These are phyloP conservation scores for Lithodes maja DNA, from an alignment of 2,888 invertebrate species.

Conservation along the genomic window DNA sequence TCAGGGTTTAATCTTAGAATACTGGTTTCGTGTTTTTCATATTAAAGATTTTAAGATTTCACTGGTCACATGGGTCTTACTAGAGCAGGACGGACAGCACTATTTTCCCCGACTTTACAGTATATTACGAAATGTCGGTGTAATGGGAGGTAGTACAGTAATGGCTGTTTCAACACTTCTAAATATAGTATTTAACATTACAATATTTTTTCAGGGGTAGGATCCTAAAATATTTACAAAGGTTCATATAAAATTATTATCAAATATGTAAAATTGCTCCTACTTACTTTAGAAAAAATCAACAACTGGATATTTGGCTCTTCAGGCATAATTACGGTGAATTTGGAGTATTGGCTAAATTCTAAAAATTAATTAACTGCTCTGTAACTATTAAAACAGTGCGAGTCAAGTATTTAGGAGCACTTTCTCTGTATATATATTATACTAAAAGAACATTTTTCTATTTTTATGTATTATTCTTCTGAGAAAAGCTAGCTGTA, in stretches of 20 bases:
- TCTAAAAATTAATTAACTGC: not conserved
- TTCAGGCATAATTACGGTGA: not conserved
- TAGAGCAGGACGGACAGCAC: too few relatives aligned
- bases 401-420: not conserved
- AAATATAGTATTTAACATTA: not conserved
- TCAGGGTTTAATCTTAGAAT: too few relatives aligned
- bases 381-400: too few relatives aligned
- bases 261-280: conserved; percentile 22
- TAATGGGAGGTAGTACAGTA: not conserved
- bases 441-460: conserved; percentile 59
- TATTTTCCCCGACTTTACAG: not conserved
- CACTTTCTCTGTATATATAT: conserved; percentile 44
- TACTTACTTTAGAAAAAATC: not conserved
- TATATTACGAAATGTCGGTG: not conserved
- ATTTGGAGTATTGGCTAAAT: not conserved
- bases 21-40: too few relatives aligned
- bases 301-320: too few relatives aligned
- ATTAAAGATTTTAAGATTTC: too few relatives aligned
- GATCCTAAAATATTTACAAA: conserved; percentile 10
- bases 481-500: conserved; percentile 44
- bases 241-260: not conserved
- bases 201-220: conserved; percentile 14
- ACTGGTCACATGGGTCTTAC: too few relatives aligned
- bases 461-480: conserved; percentile 61
- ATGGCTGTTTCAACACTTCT: not conserved